A percentile compares a stretch with the other conserved stretches of the same genome.
Evolutionary conservation across 1,140 invertebrate genomes (phyloP).

Genomic region (fruit fly (Drosophila melanogaster)): DNA sequence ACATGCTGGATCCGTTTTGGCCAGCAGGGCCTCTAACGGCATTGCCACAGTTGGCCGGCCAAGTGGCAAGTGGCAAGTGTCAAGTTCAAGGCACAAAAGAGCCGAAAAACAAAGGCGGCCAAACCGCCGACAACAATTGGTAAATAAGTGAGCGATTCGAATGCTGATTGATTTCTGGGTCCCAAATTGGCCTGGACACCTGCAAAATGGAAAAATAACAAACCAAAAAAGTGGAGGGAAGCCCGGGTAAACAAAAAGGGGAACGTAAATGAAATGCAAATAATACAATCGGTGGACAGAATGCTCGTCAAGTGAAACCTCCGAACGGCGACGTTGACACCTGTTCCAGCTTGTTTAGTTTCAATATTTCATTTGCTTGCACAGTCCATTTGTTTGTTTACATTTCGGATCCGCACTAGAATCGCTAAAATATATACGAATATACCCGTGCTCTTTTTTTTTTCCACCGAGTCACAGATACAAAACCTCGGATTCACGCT

Average conservation of each 20-base stretch:
- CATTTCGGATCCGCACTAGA: slow-evolving; percentile 20
- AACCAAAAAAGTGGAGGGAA: slow-evolving; percentile 13
- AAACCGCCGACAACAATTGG: slow-evolving; percentile 63
- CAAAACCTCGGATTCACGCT: slow-evolving; percentile 50
- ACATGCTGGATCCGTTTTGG: neutral
- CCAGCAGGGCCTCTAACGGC: slow-evolving; percentile 11
- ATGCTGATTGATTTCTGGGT: slow-evolving; percentile 70
- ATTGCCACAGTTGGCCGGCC: slow-evolving; percentile 18
- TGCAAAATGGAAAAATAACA: slow-evolving; percentile 36
- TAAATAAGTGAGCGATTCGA: slow-evolving; percentile 56
- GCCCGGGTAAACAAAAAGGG: slow-evolving; percentile 10
- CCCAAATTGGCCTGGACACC: slow-evolving; percentile 50
- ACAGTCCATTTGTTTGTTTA: slow-evolving; percentile 73
- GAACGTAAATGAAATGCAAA: slow-evolving; percentile 46
- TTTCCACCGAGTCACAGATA: slow-evolving; percentile 6
- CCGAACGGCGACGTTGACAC: slow-evolving; percentile 56
- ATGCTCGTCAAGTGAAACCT: slow-evolving; percentile 55
- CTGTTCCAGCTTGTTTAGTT: slow-evolving; percentile 76
- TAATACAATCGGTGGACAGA: slow-evolving; percentile 15
- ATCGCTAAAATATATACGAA: slow-evolving; percentile 23
- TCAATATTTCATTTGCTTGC: slow-evolving; percentile 78
- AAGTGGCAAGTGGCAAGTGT: slow-evolving; percentile 58
- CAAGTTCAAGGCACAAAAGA: slow-evolving; percentile 66
- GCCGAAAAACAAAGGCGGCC: slow-evolving; percentile 21
- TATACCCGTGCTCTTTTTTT: slow-evolving; percentile 10